phyloP scores from a whole-genome alignment of 2,888 invertebrate species.

The Desoria tigrina region DNA sequence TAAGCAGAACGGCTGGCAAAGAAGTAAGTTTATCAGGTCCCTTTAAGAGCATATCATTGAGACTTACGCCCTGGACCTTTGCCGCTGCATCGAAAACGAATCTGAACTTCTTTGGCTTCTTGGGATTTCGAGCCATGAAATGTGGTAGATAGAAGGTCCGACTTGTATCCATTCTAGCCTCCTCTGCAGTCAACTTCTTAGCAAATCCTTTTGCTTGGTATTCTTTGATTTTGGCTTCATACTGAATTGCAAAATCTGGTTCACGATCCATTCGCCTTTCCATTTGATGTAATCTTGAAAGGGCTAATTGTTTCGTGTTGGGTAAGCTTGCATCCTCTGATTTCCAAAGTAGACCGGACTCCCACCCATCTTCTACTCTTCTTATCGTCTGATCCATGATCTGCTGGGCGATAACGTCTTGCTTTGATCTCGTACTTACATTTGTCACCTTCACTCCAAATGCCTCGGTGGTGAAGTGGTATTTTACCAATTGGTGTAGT shows the following conservation, averaged over 20 bases:
- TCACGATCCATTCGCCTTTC: slow-evolving; percentile 27
- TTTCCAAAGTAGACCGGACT: no score
- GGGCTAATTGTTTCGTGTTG: slow-evolving; percentile 7
- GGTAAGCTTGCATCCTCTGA: no score
- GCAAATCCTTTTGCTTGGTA: slow-evolving; percentile 27
- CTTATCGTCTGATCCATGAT: not conserved
- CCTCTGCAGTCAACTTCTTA: not conserved
- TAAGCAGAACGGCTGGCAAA: no score
- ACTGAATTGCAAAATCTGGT: no score
- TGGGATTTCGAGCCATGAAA: slow-evolving; percentile 36
- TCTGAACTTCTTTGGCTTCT: slow-evolving; percentile 44
- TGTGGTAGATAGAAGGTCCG: slow-evolving; percentile 45
- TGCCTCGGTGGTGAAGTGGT: not conserved
- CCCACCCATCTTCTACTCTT: no score
- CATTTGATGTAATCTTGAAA: slow-evolving; percentile 14
- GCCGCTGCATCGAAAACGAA: slow-evolving; percentile 46
- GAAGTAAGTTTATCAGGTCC: no score
- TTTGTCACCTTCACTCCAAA: slow-evolving; percentile 11
- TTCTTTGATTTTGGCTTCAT: no score
- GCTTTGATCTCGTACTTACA: no score
- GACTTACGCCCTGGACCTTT: slow-evolving; percentile 9
- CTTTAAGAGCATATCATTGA: no score
- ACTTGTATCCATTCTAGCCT: not conserved
- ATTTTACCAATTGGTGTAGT: no score
- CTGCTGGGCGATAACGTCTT: no score